A percentile compares a stretch with the other conserved stretches of the same genome.
phyloP scores from a whole-genome alignment of 2,113 vertebrate species.

The Pyrgilauda ruficollis region DNA sequence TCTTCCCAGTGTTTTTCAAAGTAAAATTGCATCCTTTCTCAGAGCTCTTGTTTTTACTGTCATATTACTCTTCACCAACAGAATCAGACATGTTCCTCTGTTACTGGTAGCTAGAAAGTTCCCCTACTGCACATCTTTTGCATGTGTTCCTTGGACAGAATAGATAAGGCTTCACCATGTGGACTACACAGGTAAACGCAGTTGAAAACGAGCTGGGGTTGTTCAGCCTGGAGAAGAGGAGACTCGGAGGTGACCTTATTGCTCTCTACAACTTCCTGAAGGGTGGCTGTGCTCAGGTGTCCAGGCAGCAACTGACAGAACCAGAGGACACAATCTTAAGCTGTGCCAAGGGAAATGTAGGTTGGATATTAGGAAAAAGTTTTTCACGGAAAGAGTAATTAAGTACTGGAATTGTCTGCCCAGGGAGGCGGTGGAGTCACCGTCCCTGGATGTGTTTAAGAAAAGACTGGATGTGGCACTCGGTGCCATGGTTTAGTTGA shows the following conservation, averaged over 20 bases:
- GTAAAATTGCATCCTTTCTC: neutral
- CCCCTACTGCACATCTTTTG: neutral
- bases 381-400: neutral
- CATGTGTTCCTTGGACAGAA: neutral
- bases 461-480: neutral
- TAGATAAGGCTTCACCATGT: neutral
- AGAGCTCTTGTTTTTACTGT: neutral
- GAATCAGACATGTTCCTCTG: neutral
- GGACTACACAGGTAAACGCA: neutral
- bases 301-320: neutral
- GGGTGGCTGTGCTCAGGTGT: neutral
- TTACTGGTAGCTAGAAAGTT: neutral
- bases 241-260: neutral
- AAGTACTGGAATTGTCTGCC: neutral
- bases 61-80: neutral
- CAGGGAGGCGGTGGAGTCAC: neutral
- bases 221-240: neutral
- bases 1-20: neutral
- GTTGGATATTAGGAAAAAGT: neutral
- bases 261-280: neutral
- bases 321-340: neutral
- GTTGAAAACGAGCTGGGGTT: neutral
- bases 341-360: neutral
- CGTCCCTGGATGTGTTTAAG: neutral
- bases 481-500: neutral